Conservation (phyloP, 2,113 vertebrate species). For the Ptyas mucosa region DNA sequence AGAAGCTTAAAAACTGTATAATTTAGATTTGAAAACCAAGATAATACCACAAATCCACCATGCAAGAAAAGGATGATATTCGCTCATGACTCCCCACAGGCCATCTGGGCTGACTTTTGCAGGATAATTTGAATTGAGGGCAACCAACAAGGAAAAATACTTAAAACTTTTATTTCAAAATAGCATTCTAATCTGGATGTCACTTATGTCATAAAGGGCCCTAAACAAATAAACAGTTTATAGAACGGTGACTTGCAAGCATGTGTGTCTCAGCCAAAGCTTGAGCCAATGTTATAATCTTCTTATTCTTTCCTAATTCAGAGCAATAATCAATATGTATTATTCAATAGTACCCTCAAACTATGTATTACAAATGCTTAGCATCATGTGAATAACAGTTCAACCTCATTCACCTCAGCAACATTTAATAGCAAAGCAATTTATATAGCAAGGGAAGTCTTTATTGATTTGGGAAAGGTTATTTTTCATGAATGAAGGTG, state of each 20-base stretch:
- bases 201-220: background rate
- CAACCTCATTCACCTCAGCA: background rate
- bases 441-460: background rate
- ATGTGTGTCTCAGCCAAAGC: background rate
- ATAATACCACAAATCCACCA: background rate
- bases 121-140: background rate
- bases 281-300: background rate
- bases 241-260: background rate
- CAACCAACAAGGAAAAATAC: background rate
- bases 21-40: background rate
- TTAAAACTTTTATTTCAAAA: background rate
- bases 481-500: background rate
- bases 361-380: background rate
- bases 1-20: background rate
- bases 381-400: background rate
- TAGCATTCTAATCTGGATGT: background rate
- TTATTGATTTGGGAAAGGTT: background rate
- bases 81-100: background rate
- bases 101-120: background rate
- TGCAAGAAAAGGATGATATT: background rate
- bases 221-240: background rate
- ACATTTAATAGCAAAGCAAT: background rate
- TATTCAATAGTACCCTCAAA: background rate
- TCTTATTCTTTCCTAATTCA: background rate
- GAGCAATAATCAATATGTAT: background rate